Evolutionary conservation across 2,113 vertebrate genomes (phyloP).

Genomic region (Mormoops blainvillei): DNA sequence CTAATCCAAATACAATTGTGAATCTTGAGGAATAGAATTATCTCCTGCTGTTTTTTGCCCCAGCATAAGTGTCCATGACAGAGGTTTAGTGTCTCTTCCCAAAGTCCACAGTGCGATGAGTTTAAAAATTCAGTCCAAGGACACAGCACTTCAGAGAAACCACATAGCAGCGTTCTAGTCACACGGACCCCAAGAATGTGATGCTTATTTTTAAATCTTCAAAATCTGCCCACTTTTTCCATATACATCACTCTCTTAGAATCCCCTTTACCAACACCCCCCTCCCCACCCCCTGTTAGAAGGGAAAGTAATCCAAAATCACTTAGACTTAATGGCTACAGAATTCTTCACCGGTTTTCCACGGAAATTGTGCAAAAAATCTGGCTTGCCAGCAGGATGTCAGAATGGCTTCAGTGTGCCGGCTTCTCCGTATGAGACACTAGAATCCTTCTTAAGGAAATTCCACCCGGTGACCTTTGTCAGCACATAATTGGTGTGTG

Average conservation of each 20-base stretch:
- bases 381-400: neutral
- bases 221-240: slow-evolving; percentile 34
- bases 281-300: neutral
- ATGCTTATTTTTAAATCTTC: slow-evolving; percentile 45
- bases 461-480: slow-evolving; percentile 53
- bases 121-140: slow-evolving; percentile 22
- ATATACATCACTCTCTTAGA: neutral
- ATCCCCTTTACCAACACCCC: neutral
- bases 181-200: neutral
- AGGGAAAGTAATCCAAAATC: slow-evolving; percentile 17
- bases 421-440: neutral
- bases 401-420: neutral
- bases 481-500: slow-evolving; percentile 46
- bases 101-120: slow-evolving; percentile 21
- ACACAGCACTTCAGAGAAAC: slow-evolving; percentile 47
- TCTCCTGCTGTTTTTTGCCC: neutral
- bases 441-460: slow-evolving; percentile 58
- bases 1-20: neutral
- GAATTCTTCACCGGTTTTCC: slow-evolving; percentile 55
- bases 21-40: neutral
- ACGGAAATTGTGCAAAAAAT: slow-evolving; percentile 39
- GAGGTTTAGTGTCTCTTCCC: neutral
- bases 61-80: neutral
- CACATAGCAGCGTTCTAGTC: neutral
- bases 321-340: neutral